Conservation (phyloP, 2,888 invertebrate species). For the Sarcophaga carnaria region DNA sequence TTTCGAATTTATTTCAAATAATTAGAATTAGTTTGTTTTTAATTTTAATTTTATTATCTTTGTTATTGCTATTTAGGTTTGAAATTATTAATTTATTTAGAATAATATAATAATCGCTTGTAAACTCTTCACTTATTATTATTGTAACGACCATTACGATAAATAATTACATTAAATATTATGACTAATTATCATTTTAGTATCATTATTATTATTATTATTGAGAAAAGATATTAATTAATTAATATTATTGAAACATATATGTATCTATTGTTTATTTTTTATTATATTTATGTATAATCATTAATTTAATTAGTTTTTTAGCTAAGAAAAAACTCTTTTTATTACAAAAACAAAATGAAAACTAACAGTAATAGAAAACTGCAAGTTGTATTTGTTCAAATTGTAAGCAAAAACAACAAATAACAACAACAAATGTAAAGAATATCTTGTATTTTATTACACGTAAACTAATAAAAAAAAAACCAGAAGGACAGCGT, state of each 20-base stretch:
- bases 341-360: slow-evolving; percentile 60
- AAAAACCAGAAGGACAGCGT: slow-evolving; percentile 81
- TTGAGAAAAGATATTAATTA: not conserved
- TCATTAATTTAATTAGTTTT: slow-evolving; percentile 54
- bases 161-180: not conserved
- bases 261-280: slow-evolving; percentile 34
- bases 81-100: slow-evolving; percentile 3
- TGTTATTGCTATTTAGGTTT: not conserved
- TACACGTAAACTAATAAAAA: slow-evolving; percentile 80
- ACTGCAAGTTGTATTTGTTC: slow-evolving; percentile 78
- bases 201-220: slow-evolving; percentile 46
- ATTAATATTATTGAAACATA: slow-evolving; percentile 10
- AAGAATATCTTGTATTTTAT: slow-evolving; percentile 81
- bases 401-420: slow-evolving; percentile 69
- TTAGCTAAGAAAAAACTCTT: slow-evolving; percentile 66
- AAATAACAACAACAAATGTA: slow-evolving; percentile 72
- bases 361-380: slow-evolving; percentile 47
- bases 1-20: slow-evolving; percentile 17
- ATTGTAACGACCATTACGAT: slow-evolving; percentile 33
- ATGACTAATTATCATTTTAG: slow-evolving; percentile 34
- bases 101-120: not conserved
- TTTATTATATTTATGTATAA: slow-evolving; percentile 56
- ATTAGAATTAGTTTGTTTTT: not conserved
- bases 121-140: not conserved
- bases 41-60: slow-evolving; percentile 15